These are phyloP conservation scores for Promerops cafer DNA, from an alignment of 2,113 vertebrate species.

Conservation along the genomic window DNA sequence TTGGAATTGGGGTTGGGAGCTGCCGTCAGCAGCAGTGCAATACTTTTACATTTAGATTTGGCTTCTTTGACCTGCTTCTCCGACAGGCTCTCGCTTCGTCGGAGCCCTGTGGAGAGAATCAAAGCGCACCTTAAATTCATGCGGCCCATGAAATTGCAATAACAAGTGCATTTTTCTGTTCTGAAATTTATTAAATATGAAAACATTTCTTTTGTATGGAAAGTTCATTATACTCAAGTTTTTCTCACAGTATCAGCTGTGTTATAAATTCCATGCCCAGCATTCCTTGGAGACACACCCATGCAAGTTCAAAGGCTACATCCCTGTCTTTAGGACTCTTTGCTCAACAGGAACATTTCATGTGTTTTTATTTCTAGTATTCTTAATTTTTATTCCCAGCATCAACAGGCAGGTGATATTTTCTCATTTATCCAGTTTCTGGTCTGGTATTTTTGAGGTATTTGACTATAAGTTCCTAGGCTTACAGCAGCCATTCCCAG, in stretches of 20 bases:
- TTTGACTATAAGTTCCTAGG: background rate
- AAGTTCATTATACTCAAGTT: background rate
- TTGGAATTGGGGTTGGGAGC: constrained; percentile 92
- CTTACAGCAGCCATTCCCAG: background rate
- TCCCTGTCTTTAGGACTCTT: background rate
- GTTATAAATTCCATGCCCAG: background rate
- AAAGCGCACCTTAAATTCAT: background rate
- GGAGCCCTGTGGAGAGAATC: constrained; percentile 77
- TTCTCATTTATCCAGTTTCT: background rate
- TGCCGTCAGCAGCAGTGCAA: constrained; percentile 90
- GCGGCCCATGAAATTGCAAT: background rate
- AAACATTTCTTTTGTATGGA: background rate
- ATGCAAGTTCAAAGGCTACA: background rate
- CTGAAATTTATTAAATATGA: background rate
- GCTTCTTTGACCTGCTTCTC: constrained; percentile 97
- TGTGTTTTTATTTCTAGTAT: background rate
- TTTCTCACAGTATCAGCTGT: background rate
- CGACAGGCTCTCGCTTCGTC: constrained; percentile 90
- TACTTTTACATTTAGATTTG: constrained; percentile 98
- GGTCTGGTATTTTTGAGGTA: background rate
- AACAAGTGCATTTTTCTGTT: background rate
- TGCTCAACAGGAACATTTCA: background rate
- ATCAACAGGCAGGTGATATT: background rate
- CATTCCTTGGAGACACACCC: background rate
- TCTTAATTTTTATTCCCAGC: background rate